phyloP scores from a whole-genome alignment of 2,888 invertebrate genomes.

The Synergus laeviventris region DNA sequence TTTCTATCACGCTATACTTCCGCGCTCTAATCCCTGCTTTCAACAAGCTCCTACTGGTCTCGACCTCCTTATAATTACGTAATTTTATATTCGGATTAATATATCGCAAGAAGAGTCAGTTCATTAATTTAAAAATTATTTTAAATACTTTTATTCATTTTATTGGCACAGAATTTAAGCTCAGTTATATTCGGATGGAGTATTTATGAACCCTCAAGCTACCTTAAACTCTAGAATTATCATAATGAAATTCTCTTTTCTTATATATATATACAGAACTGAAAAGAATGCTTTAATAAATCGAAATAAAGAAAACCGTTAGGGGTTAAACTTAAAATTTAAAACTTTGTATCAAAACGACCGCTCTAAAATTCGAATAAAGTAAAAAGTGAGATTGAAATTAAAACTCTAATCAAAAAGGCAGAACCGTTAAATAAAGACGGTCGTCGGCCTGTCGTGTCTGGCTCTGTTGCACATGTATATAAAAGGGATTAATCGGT shows the following conservation, averaged over 20 bases:
- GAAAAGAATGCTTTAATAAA: too few species aligned
- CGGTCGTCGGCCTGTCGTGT: conserved; percentile 47
- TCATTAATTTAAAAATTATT: background rate
- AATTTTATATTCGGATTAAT: background rate
- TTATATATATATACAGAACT: too few species aligned
- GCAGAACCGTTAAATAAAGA: conserved; percentile 52
- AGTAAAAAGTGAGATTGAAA: conserved; percentile 19
- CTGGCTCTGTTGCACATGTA: conserved; percentile 53
- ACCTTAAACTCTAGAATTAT: too few species aligned
- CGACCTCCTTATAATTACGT: background rate
- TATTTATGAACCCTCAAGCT: too few species aligned
- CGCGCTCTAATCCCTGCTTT: background rate
- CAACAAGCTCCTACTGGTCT: conserved; percentile 8
- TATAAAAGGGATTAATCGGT: conserved; percentile 36
- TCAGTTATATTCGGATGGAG: too few species aligned
- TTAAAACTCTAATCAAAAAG: conserved; percentile 26
- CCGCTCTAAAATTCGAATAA: background rate
- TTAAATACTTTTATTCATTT: too few species aligned
- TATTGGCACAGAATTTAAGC: too few species aligned
- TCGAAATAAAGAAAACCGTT: too few species aligned
- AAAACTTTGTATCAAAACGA: background rate
- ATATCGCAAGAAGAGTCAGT: background rate
- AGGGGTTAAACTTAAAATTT: background rate
- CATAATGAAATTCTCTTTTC: too few species aligned
- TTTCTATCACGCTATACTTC: conserved; percentile 34